A percentile compares a stretch with the other conserved stretches of the same genome.
phyloP scores from a whole-genome alignment of 1,140 invertebrate species.

The Rhagoletis zephyria region DNA sequence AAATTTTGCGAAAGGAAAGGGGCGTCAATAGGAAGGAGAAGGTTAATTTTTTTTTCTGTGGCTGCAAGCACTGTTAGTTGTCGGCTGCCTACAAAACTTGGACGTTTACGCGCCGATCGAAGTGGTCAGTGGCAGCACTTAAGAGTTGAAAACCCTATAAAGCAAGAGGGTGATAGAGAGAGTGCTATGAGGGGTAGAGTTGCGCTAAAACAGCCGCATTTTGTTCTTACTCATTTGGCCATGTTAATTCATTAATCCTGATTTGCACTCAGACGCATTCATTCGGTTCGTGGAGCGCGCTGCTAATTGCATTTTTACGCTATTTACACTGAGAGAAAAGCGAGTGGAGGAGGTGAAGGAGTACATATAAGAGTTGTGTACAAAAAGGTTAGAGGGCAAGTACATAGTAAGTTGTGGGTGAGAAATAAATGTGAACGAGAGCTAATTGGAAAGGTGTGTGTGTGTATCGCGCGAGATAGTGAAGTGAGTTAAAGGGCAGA shows the following conservation, averaged over 20 bases:
- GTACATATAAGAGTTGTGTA: background rate
- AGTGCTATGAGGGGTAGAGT: background rate
- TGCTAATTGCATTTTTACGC: constrained; percentile 69
- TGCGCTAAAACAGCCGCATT: constrained; percentile 42
- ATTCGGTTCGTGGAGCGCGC: constrained; percentile 21
- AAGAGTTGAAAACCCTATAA: background rate
- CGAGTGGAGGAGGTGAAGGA: background rate
- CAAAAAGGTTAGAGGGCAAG: background rate
- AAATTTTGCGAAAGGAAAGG: background rate
- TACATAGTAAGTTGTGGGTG: no score
- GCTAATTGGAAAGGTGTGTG: background rate
- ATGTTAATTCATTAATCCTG: constrained; percentile 71
- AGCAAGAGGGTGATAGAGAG: background rate
- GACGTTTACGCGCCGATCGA: background rate
- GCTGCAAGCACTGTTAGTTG: background rate
- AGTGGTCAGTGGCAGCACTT: background rate
- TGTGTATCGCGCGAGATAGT: background rate
- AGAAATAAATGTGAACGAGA: no score
- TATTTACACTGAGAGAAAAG: constrained; percentile 59
- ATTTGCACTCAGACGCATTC: constrained; percentile 56
- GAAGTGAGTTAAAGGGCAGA: background rate
- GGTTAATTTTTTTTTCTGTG: background rate
- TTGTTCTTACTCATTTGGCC: constrained; percentile 68
- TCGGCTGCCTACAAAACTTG: constrained; percentile 9
- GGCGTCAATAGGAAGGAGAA: background rate